Conservation (phyloP, 1,140 invertebrate species). For the Listronotus oregonensis region DNA sequence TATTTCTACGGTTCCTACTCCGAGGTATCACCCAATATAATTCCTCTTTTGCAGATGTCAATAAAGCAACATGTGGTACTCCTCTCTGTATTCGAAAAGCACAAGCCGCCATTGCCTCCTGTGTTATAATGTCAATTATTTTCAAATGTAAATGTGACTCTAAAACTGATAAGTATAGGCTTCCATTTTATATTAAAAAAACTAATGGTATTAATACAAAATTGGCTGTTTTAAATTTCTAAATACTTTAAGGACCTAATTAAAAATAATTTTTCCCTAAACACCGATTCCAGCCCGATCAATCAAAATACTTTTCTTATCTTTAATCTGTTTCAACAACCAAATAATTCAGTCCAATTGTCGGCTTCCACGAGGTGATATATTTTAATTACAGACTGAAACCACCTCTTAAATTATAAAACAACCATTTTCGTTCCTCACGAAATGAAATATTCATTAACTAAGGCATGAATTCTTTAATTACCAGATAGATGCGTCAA, state of each 20-base stretch:
- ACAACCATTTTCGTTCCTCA: constrained; percentile 18
- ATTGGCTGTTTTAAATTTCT: too few relatives aligned
- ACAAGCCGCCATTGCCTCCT: too few relatives aligned
- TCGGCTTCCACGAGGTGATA: constrained; percentile 24
- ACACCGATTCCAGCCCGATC: constrained; percentile 13
- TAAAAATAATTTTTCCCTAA: constrained; percentile 22
- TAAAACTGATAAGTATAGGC: too few relatives aligned
- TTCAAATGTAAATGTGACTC: too few relatives aligned
- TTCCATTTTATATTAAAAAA: too few relatives aligned
- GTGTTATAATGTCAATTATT: too few relatives aligned
- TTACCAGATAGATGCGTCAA: constrained; percentile 20
- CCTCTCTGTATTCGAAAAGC: too few relatives aligned
- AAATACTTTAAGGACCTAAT: neutral
- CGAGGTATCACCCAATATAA: too few relatives aligned
- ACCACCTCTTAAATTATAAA: constrained; percentile 25
- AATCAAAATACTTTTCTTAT: constrained; percentile 22
- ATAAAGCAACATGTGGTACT: too few relatives aligned
- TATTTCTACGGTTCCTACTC: too few relatives aligned
- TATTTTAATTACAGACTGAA: constrained; percentile 24
- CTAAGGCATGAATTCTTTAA: constrained; percentile 8
- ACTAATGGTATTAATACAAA: too few relatives aligned
- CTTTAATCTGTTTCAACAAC: constrained; percentile 26
- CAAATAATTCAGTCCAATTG: constrained; percentile 18
- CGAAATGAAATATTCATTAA: constrained; percentile 21
- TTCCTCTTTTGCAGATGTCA: too few relatives aligned